phyloP scores from a whole-genome alignment of 2,113 vertebrate genomes.

The Nyctereutes procyonoides region DNA sequence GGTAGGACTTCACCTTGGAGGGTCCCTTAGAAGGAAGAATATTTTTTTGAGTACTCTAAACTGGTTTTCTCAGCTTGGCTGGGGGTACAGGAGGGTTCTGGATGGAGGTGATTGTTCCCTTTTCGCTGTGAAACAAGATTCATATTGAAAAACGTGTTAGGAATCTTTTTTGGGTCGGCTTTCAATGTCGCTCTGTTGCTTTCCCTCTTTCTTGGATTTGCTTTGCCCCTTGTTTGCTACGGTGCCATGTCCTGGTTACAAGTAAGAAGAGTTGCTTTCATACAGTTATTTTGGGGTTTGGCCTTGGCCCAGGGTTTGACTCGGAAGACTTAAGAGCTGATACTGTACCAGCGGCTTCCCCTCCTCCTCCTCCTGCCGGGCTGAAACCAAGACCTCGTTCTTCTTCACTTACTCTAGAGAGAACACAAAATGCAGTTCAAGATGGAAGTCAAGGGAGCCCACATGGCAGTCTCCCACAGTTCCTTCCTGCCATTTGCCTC shows the following conservation, averaged over 20 bases:
- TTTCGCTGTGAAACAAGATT: conserved; percentile 52
- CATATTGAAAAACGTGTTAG: conserved; percentile 32
- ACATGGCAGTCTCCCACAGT: neutral
- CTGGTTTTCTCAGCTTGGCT: neutral
- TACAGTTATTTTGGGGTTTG: conserved; percentile 78
- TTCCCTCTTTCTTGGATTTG: conserved; percentile 48
- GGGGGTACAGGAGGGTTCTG: neutral
- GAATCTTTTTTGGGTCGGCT: conserved; percentile 38
- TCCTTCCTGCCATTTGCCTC: neutral
- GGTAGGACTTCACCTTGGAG: neutral
- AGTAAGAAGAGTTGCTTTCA: conserved; percentile 78
- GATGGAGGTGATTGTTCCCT: neutral
- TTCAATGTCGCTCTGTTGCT: conserved; percentile 65
- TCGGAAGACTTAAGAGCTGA: conserved; percentile 74
- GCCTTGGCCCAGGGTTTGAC: conserved; percentile 69
- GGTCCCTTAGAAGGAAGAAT: neutral
- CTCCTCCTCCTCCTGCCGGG: neutral
- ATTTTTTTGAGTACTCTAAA: neutral
- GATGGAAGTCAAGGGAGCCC: neutral
- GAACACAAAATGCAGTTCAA: conserved; percentile 7
- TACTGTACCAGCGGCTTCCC: conserved; percentile 2
- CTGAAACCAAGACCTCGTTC: conserved; percentile 58
- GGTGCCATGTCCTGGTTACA: conserved; percentile 75
- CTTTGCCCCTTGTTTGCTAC: conserved; percentile 69
- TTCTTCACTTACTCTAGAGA: conserved; percentile 14